Percentiles rank a stretch among this genome's conserved stretches.
Evolutionary conservation across 1,140 invertebrate species (phyloP).

Genomic region (Philotrypesis tridentata): DNA sequence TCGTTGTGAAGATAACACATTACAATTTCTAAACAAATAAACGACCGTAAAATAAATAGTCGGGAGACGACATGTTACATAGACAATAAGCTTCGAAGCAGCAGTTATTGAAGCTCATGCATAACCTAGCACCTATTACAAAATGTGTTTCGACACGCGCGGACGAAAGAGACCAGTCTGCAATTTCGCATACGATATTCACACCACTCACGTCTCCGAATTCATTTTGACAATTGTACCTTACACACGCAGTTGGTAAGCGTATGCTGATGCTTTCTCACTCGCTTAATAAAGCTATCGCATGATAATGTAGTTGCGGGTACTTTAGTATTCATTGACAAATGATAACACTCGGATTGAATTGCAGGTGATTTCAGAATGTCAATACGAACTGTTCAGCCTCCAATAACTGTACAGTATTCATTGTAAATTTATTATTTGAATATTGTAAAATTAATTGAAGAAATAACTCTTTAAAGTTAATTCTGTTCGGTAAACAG

Average conservation of each 20-base stretch:
- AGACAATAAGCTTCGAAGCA: neutral
- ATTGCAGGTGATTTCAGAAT: neutral
- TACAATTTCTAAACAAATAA: conserved; percentile 18
- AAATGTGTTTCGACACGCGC: neutral
- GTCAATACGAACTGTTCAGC: neutral
- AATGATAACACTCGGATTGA: neutral
- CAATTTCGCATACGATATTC: neutral
- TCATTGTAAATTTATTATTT: no score
- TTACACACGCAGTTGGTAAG: conserved; percentile 1
- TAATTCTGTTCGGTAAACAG: no score
- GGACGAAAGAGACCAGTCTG: neutral
- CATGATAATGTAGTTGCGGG: neutral
- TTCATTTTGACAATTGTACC: conserved; percentile 30
- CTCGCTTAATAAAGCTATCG: conserved; percentile 33
- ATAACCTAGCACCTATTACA: neutral
- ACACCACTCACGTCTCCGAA: conserved; percentile 4
- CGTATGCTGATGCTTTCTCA: neutral
- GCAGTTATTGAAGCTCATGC: neutral
- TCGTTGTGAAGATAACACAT: neutral
- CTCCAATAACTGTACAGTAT: no score
- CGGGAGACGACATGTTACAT: neutral
- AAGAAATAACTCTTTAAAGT: no score
- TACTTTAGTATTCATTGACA: conserved; percentile 33
- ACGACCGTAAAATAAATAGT: conserved; percentile 30
- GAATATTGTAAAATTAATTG: no score